phyloP scores from a whole-genome alignment of 2,113 vertebrate genomes.

The Raja brachyura region DNA sequence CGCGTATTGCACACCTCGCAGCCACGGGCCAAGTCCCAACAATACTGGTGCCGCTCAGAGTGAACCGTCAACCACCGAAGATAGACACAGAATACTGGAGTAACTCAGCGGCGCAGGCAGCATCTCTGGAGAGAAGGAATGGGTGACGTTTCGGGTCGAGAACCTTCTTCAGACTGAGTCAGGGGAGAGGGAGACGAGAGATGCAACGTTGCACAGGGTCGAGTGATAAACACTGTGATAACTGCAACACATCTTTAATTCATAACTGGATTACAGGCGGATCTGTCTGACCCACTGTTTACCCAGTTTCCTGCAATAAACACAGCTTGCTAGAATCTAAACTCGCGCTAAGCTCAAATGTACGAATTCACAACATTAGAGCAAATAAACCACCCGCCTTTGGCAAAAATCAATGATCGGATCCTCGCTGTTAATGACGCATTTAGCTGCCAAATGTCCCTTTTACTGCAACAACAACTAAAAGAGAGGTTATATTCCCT shows the following conservation, averaged over 20 bases:
- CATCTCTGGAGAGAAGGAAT: too few relatives aligned
- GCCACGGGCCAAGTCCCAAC: too few relatives aligned
- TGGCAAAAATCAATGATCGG: neutral
- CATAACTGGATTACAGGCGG: neutral
- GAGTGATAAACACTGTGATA: neutral
- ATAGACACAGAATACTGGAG: too few relatives aligned
- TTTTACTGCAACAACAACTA: neutral
- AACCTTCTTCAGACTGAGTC: too few relatives aligned
- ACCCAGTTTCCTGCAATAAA: neutral
- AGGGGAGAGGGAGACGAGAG: too few relatives aligned
- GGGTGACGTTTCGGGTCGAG: too few relatives aligned
- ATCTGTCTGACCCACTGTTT: neutral
- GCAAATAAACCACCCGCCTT: neutral
- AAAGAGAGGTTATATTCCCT: neutral
- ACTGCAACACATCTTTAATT: neutral
- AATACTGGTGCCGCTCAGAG: too few relatives aligned
- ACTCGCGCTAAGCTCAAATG: too few relatives aligned
- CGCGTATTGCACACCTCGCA: too few relatives aligned
- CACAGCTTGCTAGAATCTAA: neutral
- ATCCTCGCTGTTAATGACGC: neutral
- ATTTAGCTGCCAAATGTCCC: neutral
- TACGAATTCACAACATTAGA: neutral
- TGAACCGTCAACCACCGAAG: too few relatives aligned
- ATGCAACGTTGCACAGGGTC: neutral
- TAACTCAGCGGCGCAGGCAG: too few relatives aligned